A percentile compares a stretch with the other conserved stretches of the same genome.
phyloP scores from a whole-genome alignment of 2,797 vertebrate species.

The Mormyrops attenuatus region DNA sequence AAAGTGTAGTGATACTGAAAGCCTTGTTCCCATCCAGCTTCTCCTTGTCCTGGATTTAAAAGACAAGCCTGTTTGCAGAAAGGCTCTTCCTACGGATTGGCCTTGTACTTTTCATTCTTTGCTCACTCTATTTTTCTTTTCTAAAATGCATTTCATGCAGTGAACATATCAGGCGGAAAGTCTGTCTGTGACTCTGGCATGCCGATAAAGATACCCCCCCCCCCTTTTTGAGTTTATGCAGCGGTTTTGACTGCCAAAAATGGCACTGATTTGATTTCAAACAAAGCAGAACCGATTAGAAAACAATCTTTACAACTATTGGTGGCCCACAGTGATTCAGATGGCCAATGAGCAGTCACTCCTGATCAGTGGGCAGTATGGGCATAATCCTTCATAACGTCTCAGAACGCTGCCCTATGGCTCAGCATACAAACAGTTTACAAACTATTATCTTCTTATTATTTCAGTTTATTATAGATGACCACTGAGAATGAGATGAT shows the following conservation, averaged over 20 bases:
- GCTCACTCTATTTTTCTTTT: neutral
- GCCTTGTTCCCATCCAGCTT: neutral
- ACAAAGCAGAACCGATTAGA: neutral
- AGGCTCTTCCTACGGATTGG: neutral
- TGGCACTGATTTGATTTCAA: neutral
- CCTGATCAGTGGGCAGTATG: neutral
- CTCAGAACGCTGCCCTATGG: neutral
- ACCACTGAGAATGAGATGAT: neutral
- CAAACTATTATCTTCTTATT: neutral
- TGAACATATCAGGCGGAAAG: neutral
- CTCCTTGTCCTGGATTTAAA: neutral
- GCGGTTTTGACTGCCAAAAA: neutral
- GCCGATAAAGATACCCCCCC: neutral
- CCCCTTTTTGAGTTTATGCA: neutral
- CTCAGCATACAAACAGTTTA: neutral
- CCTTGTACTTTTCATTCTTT: neutral
- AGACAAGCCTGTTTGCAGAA: constrained; percentile 3
- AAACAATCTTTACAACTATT: neutral
- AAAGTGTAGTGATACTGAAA: neutral
- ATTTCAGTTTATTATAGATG: constrained; percentile 4
- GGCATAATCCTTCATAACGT: constrained; percentile 14
- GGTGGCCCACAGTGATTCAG: neutral
- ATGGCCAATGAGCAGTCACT: neutral
- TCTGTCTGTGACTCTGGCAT: neutral
- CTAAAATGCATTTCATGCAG: neutral